phyloP scores from a whole-genome alignment of 2,888 invertebrate species.

The Vesta saturnalis region DNA sequence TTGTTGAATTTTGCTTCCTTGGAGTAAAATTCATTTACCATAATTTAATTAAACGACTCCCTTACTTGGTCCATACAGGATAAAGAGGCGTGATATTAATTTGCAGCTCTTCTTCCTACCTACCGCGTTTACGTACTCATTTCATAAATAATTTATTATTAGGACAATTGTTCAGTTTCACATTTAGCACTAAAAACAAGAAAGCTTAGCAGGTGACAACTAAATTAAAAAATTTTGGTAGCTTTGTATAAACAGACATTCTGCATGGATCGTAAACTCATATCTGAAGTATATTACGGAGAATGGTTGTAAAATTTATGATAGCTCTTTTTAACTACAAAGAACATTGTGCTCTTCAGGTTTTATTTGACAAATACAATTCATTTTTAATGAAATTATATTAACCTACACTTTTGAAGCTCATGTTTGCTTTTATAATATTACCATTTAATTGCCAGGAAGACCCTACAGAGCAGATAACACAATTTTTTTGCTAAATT shows the following conservation, averaged over 20 bases:
- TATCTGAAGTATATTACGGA: background rate
- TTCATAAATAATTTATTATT: too few relatives aligned
- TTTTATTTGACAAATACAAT: background rate
- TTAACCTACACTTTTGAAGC: background rate
- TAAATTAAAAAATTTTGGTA: too few relatives aligned
- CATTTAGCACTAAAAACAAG: too few relatives aligned
- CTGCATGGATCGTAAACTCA: background rate
- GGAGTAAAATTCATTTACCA: background rate
- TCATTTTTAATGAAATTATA: background rate
- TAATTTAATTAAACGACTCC: background rate
- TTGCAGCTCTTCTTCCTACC: background rate
- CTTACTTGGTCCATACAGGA: background rate
- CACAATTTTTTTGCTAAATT: background rate
- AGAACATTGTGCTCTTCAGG: background rate
- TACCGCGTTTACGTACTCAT: too few relatives aligned
- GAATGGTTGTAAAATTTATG: background rate
- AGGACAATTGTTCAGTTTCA: too few relatives aligned
- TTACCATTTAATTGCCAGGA: slow-evolving; percentile 2
- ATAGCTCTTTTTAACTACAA: background rate
- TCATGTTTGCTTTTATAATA: slow-evolving; percentile 3
- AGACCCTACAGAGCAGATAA: background rate
- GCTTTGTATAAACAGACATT: background rate
- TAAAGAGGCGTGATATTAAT: background rate
- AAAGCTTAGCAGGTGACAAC: too few relatives aligned
- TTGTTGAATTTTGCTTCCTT: too few relatives aligned